phyloP scores from a whole-genome alignment of 2,113 vertebrate genomes.

The Genyomyrus donnyi region DNA sequence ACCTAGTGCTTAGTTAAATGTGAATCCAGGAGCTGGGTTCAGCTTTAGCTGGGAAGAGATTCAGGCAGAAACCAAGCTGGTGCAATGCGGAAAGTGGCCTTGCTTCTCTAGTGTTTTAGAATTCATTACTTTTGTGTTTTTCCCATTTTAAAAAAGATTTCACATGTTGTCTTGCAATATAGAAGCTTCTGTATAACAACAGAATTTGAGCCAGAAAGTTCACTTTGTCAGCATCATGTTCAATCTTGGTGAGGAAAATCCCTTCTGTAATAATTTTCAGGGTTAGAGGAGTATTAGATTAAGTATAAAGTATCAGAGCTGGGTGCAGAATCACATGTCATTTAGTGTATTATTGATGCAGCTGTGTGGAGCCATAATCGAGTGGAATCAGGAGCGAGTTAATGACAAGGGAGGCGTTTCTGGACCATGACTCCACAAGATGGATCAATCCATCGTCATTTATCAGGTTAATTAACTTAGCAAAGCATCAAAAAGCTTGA shows the following conservation, averaged over 20 bases:
- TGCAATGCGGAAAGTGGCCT: neutral
- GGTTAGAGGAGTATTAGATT: neutral
- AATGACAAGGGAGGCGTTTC: neutral
- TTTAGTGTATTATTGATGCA: neutral
- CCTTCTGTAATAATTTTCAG: neutral
- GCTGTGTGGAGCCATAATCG: neutral
- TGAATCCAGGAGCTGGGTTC: neutral
- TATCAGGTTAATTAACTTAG: neutral
- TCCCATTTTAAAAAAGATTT: neutral
- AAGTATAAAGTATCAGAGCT: neutral
- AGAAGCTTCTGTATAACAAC: neutral
- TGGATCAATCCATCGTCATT: neutral
- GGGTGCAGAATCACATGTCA: neutral
- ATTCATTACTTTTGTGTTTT: neutral
- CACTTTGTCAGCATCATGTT: neutral
- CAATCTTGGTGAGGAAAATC: neutral
- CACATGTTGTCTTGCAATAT: neutral
- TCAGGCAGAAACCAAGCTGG: neutral
- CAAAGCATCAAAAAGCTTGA: neutral
- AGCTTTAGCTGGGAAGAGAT: neutral
- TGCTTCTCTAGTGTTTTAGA: neutral
- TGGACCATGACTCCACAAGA: neutral
- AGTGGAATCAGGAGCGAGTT: neutral
- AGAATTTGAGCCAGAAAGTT: neutral
- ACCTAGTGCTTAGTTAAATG: neutral